Percentiles rank a stretch among this genome's conserved stretches.
Conservation (phyloP, 2,113 vertebrate genomes). For the Jacana jacana region DNA sequence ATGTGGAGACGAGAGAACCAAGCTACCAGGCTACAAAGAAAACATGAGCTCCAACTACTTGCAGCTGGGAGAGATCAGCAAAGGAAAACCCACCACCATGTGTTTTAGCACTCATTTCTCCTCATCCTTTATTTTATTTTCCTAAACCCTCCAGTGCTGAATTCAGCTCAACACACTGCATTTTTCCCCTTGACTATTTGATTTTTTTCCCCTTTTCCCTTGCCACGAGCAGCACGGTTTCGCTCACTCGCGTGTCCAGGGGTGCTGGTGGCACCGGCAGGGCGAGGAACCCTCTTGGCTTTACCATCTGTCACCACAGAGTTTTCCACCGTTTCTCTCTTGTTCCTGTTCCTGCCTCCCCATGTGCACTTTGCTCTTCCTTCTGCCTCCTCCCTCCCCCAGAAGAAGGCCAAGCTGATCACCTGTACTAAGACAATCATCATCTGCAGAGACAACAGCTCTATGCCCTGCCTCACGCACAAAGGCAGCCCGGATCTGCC, state of each 20-base stretch:
- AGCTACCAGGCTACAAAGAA: neutral
- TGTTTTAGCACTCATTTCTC: neutral
- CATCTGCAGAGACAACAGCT: neutral
- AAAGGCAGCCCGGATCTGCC: neutral
- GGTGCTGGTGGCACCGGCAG: neutral
- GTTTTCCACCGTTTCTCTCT: neutral
- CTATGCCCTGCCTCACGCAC: accelerated
- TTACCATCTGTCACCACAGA: conserved; percentile 31
- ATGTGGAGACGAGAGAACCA: neutral
- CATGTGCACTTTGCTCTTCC: neutral
- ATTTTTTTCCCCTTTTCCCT: neutral
- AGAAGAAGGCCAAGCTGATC: neutral
- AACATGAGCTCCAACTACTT: neutral
- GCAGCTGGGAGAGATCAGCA: neutral
- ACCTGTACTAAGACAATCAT: neutral
- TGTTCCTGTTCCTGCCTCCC: conserved; percentile 28
- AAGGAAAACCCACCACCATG: neutral
- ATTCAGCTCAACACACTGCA: neutral
- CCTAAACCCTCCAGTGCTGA: neutral
- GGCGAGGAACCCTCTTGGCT: conserved; percentile 5
- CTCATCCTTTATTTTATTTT: neutral
- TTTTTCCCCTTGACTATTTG: neutral
- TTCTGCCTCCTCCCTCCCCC: conserved; percentile 38
- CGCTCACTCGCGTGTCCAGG: neutral
- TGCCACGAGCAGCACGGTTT: neutral